Evolutionary conservation across 2,888 invertebrate genomes (phyloP).

Genomic region (Dicranocentrus wangi): DNA sequence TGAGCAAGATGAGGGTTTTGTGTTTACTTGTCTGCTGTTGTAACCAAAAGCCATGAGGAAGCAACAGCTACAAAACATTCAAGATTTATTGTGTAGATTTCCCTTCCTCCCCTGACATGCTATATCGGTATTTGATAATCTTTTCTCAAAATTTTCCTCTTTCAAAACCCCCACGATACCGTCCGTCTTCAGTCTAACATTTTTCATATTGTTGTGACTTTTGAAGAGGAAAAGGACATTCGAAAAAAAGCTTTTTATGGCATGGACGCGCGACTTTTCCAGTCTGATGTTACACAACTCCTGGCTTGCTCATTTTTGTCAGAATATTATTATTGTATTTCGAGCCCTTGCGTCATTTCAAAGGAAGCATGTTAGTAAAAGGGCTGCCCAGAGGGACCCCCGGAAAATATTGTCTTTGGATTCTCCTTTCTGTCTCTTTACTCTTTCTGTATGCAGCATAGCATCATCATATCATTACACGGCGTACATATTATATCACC

Average conservation of each 20-base stretch:
- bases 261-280: not conserved
- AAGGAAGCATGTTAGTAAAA: slow-evolving; percentile 7
- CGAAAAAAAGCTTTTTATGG: slow-evolving; percentile 3
- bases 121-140: not conserved
- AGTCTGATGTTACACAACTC: not conserved
- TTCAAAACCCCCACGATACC: no score
- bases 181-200: not conserved
- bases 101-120: not conserved
- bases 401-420: slow-evolving; percentile 31
- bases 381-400: slow-evolving; percentile 35
- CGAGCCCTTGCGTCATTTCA: not conserved
- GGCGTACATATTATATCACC: not conserved
- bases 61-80: slow-evolving; percentile 15
- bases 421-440: slow-evolving; percentile 20
- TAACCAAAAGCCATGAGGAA: slow-evolving; percentile 6
- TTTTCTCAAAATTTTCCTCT: no score
- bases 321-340: not conserved
- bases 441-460: slow-evolving; percentile 12
- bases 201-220: not conserved
- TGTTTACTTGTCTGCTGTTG: no score
- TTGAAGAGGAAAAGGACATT: not conserved
- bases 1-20: no score
- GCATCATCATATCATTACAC: not conserved
- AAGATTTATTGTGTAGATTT: slow-evolving; percentile 19
- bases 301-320: not conserved